Evolutionary conservation across 2,113 vertebrate genomes (phyloP), one percentile per base, ranked within the genome.

Genomic region (Hyla sarda): DNA sequence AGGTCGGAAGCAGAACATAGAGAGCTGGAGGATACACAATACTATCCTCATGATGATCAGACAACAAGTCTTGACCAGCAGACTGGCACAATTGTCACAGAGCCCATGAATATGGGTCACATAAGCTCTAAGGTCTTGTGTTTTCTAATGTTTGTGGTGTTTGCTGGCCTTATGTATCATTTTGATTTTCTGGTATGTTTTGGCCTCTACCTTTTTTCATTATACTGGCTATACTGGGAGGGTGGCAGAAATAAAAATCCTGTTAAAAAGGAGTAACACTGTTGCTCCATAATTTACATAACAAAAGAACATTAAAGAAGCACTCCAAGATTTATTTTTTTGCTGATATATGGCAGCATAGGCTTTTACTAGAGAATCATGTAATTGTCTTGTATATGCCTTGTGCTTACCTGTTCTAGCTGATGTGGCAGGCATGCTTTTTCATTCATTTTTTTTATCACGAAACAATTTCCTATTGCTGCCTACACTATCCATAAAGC

Each of bases 121-220:
- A 82, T 92, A 87, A 91, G 91, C 72, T 94, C 93, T 88, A 95
- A 95, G 85, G 84, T 97, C 21, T 87, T 95, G 32, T 95, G 92
- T 86, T 88, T 90, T 71, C 87, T 97, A 65, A 89, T 97, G 86
- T 96, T 97, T 84, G 87, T 95, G 62, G 90, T 96, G 19, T 96
- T 98, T 93, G 93, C 96, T 84, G 87, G 95, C 74, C 90, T 93
- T 3, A 89, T 94, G 72, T 97, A 95, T 83, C 90, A 97, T 71
- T 97, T 94, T 80, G 96, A 97, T 91, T 92, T 98, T 87, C 94
- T 95, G 81, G 91, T 94, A 17, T 97, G 97, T 86, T 94, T 96
- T 88, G 92, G 90, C 0, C 92, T 98, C 87, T 99, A 96, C 78
- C 74, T 96, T 37, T 94, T 97, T 86, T 96, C 96, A 54, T 75